These are phyloP conservation scores for Oxyura jamaicensis DNA, from an alignment of 2,113 vertebrate species.

Conservation along the genomic window DNA sequence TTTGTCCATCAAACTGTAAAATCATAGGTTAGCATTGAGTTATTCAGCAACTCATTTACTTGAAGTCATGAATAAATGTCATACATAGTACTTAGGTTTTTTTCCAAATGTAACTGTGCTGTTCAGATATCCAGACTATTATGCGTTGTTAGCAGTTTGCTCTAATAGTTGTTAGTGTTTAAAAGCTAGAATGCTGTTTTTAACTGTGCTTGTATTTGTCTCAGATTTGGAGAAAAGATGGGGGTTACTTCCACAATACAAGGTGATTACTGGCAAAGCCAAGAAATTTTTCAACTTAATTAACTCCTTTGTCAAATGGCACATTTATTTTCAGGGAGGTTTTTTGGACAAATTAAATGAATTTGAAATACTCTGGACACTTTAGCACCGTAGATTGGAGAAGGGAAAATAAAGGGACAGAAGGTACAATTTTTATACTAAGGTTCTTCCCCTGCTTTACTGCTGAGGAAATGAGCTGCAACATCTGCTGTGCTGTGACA, in stretches of 20 bases:
- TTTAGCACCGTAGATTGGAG: neutral
- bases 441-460: neutral
- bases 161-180: neutral
- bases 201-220: neutral
- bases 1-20: neutral
- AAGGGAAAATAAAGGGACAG: neutral
- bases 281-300: neutral
- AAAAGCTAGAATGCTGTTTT: neutral
- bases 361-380: neutral
- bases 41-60: neutral
- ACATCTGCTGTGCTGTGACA: conserved; percentile 25
- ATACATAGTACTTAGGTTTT: neutral
- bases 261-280: neutral
- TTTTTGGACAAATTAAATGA: neutral
- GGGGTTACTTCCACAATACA: neutral
- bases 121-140: neutral
- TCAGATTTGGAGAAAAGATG: neutral
- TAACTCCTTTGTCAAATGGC: conserved; percentile 4
- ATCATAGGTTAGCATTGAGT: neutral
- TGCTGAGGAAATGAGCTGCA: conserved; percentile 38
- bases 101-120: neutral
- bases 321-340: neutral
- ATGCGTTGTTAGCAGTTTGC: neutral
- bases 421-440: neutral
- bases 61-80: neutral